These are phyloP conservation scores for Heliconius ismenius DNA, from an alignment of 2,888 invertebrate species.

Conservation along the genomic window DNA sequence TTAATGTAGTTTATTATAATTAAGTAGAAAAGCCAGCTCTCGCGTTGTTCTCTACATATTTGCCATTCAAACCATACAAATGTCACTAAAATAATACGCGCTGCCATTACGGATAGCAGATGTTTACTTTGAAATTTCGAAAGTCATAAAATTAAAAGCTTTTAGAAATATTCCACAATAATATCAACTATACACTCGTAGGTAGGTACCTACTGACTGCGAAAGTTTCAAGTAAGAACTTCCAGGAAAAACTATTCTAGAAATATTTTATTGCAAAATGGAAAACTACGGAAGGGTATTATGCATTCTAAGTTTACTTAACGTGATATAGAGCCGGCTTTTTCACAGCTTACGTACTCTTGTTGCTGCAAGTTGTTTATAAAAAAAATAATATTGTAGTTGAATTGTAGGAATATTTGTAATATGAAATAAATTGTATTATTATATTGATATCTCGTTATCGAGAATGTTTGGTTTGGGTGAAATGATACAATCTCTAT, in stretches of 20 bases:
- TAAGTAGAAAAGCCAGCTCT: neutral
- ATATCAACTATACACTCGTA: neutral
- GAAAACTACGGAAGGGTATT: conserved; percentile 11
- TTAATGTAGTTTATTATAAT: neutral
- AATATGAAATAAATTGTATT: neutral
- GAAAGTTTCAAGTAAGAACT: conserved; percentile 15
- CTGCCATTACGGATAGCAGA: neutral
- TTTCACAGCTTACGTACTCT: neutral
- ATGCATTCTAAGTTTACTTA: conserved; percentile 2
- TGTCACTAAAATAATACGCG: neutral
- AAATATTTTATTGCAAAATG: conserved; percentile 6
- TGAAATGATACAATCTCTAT: neutral
- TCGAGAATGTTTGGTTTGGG: neutral
- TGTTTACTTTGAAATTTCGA: conserved; percentile 12
- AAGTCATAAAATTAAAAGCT: conserved; percentile 20
- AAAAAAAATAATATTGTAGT: neutral
- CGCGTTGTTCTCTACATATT: neutral
- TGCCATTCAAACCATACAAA: neutral
- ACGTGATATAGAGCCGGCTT: conserved; percentile 8
- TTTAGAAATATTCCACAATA: conserved; percentile 18
- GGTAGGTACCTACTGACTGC: neutral
- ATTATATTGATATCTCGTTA: neutral
- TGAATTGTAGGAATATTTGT: neutral
- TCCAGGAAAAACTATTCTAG: conserved; percentile 19
- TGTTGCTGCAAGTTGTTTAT: neutral